Conservation (phyloP, 2,113 vertebrate genomes). For the Halcyon malimbica region DNA sequence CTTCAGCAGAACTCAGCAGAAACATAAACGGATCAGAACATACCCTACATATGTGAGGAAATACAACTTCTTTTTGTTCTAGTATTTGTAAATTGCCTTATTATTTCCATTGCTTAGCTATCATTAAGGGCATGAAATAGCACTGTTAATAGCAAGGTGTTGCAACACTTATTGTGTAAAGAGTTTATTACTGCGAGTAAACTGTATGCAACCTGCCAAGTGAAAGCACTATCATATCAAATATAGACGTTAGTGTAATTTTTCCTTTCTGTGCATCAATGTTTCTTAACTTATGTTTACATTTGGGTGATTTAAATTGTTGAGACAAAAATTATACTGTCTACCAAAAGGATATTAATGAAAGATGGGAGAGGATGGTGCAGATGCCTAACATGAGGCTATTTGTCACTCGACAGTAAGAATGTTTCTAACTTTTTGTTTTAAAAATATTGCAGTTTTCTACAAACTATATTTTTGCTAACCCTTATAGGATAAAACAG, state of each 20-base stretch:
- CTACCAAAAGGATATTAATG: neutral
- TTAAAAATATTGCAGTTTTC: neutral
- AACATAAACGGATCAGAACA: conserved; percentile 53
- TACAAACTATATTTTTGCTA: neutral
- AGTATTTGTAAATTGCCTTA: neutral
- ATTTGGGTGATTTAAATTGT: neutral
- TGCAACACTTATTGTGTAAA: neutral
- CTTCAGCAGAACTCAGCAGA: conserved; percentile 57
- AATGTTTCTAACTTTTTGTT: neutral
- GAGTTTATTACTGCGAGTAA: neutral
- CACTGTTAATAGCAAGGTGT: neutral
- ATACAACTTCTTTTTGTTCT: conserved; percentile 6
- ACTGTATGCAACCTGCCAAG: neutral
- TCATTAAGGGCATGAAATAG: neutral
- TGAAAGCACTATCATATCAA: neutral
- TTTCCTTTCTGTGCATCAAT: neutral
- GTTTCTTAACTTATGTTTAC: neutral
- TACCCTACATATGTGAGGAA: neutral
- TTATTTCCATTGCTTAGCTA: conserved; percentile 4
- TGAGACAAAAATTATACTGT: neutral
- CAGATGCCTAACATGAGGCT: neutral
- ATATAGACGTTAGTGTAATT: neutral
- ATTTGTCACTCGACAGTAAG: neutral
- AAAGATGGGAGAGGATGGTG: neutral
- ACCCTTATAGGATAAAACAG: neutral